Conservation (phyloP, 2,113 vertebrate genomes). For the Urocolius indicus region DNA sequence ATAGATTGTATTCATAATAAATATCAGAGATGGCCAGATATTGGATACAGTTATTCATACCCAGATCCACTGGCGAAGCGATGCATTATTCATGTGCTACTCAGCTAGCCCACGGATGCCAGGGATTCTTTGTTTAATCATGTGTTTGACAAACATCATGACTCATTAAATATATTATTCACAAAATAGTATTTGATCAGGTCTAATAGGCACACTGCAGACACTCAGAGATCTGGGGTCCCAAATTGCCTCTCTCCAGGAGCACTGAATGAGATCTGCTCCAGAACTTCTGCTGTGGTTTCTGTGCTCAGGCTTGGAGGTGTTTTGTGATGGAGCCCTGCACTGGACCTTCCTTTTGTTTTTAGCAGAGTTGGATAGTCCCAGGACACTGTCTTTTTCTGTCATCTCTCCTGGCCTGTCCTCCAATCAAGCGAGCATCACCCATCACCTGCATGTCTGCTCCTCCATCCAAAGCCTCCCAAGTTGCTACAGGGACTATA, state of each 20-base stretch:
- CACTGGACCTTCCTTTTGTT: background rate
- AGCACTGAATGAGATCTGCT: background rate
- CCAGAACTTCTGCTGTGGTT: background rate
- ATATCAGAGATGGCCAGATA: slow-evolving; percentile 10
- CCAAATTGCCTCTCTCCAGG: background rate
- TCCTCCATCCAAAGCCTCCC: background rate
- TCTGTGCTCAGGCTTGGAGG: background rate
- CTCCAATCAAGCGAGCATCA: background rate
- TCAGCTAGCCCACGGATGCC: slow-evolving; percentile 41
- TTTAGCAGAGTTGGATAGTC: background rate
- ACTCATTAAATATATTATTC: slow-evolving; percentile 52
- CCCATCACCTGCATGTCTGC: background rate
- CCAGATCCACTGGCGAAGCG: background rate
- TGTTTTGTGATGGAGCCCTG: background rate
- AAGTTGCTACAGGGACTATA: background rate
- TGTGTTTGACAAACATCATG: slow-evolving; percentile 68
- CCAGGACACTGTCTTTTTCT: rapidly evolving
- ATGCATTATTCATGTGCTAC: slow-evolving; percentile 56
- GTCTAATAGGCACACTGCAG: background rate
- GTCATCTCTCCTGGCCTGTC: background rate
- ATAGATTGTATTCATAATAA: slow-evolving; percentile 47
- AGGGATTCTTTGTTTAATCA: slow-evolving; percentile 69
- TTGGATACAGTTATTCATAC: slow-evolving; percentile 35
- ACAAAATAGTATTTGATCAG: slow-evolving; percentile 53
- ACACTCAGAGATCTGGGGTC: background rate